Base-by-base conservation (phyloP, 2,888 invertebrate species). In the Metellina segmentata region DNA sequence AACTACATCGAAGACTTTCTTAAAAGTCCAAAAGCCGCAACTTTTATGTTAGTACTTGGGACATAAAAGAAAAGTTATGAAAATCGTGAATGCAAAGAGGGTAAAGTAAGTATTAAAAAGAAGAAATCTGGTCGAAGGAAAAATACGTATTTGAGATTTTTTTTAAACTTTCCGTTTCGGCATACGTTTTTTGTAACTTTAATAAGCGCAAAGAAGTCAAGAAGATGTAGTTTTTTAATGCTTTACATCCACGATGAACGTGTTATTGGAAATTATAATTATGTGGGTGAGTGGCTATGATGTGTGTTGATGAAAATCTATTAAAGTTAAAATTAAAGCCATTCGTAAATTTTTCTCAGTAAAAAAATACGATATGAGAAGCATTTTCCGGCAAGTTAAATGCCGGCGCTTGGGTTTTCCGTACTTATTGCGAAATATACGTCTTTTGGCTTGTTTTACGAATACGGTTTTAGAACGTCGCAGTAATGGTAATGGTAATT, bases 11-110 rank as follows among this genome's bases (percentile, higher is more conserved):
- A 9, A 78, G 52, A 19, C n/a, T 53, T 78, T 52, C 52, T 52
- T 51, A n/a, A 51, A 77, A 77, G n/a, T 77, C 19, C n/a, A 4
- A 79, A 79, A 79, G 79, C 61, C 61, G 61, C 79, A 79, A 79
- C 79, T 79, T 79, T 79, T 79, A 79, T 79, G 79, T 61, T 8
- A 20, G 61, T 61, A 75, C 53, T 53, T 51, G 34, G 72, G 61
- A 53, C 7, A 11, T 52, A 49, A 71, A 71, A 71, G 49, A 71
- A 49, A 53, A 75, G n/a, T 52, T 75, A 78, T 78, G 20, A 75
- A 75, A 75, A 78, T 78, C 78, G 13, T 52, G 53, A 13, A 48
- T 34, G 61, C 19, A 85, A 85, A 85, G 53, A 75, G 53, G 34
- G 34, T 75, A 52, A 34, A 34, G 34, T 75, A 52, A 34, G 61